Conservation (phyloP, 1,140 invertebrate species). For the Drosophila insularis region DNA sequence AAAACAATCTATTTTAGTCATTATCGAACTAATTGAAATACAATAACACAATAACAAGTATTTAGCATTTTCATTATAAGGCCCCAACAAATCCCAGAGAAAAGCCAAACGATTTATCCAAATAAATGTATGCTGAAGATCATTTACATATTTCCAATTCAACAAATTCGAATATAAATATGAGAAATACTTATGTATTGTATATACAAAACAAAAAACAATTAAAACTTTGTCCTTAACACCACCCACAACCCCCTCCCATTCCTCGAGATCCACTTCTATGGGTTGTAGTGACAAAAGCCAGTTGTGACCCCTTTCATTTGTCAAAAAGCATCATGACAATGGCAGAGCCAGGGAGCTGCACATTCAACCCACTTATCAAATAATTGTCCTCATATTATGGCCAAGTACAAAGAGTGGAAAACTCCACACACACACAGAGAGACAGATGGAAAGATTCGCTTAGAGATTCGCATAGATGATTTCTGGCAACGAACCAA, state of each 20-base stretch:
- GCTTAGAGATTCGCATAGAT: constrained; percentile 21
- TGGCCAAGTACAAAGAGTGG: constrained; percentile 49
- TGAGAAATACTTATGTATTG: constrained; percentile 18
- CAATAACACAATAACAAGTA: not conserved
- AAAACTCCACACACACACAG: constrained; percentile 13
- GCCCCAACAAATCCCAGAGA: constrained; percentile 6
- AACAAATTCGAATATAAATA: constrained; percentile 46
- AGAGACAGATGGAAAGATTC: constrained; percentile 29
- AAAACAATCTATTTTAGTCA: no score
- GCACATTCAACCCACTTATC: constrained; percentile 72
- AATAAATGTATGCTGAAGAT: constrained; percentile 34
- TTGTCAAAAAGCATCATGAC: constrained; percentile 58
- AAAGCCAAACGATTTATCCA: constrained; percentile 30
- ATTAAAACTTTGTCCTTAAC: constrained; percentile 76
- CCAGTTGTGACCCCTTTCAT: constrained; percentile 61
- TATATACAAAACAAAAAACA: constrained; percentile 65
- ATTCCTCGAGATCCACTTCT: not conserved
- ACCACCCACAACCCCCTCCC: constrained; percentile 21
- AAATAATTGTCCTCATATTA: constrained; percentile 81
- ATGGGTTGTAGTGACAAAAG: constrained; percentile 23
- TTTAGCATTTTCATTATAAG: not conserved
- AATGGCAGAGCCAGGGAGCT: constrained; percentile 40
- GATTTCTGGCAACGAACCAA: constrained; percentile 39
- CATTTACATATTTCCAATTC: constrained; percentile 79
- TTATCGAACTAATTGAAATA: not conserved